Conservation (phyloP, 2,113 vertebrate species). For the Camelus dromedarius region DNA sequence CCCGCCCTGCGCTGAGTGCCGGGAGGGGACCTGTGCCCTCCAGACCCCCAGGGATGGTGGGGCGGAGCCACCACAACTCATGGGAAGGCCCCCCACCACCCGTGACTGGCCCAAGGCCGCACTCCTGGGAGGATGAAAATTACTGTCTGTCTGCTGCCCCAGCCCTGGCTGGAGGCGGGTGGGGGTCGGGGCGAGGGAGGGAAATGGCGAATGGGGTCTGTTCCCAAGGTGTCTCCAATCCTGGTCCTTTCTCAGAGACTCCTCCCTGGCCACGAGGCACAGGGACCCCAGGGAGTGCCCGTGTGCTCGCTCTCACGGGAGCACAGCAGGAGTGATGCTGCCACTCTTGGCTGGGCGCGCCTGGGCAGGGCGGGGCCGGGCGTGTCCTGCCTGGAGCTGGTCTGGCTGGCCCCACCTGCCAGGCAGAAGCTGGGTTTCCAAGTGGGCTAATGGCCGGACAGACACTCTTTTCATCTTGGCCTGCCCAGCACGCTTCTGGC, state of each 20-base stretch:
- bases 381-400: conserved; percentile 49
- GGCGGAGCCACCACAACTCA: accelerated
- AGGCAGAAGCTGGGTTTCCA: conserved; percentile 69
- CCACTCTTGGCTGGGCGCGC: neutral
- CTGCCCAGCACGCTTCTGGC: neutral
- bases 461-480: conserved; percentile 64
- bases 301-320: accelerated
- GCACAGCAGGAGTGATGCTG: neutral
- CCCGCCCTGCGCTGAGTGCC: neutral
- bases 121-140: neutral
- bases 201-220: neutral
- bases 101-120: accelerated
- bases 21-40: too few relatives aligned
- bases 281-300: accelerated
- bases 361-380: conserved; percentile 35
- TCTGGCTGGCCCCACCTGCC: conserved; percentile 60
- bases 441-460: conserved; percentile 66
- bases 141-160: neutral
- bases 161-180: neutral
- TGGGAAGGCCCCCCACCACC: neutral
- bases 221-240: accelerated
- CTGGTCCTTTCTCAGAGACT: neutral
- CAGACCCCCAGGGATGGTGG: neutral
- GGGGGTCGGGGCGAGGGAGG: neutral
- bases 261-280: neutral